These are phyloP conservation scores for Hypomecis punctinalis DNA, from an alignment of 2,888 invertebrate species.

Conservation along the genomic window DNA sequence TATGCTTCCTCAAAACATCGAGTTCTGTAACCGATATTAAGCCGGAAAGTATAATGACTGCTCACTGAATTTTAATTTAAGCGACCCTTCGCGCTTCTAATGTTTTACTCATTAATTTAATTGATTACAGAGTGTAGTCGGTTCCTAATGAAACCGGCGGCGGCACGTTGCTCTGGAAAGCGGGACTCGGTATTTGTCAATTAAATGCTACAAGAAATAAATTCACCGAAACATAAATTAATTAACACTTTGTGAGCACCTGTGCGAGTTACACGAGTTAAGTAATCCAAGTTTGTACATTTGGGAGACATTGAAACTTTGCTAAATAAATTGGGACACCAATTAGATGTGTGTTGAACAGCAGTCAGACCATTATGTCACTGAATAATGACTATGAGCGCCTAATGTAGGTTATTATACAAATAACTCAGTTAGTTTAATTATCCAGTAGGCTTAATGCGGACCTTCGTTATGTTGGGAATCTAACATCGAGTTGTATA, in stretches of 20 bases:
- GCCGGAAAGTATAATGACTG: constrained; percentile 39
- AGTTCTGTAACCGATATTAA: constrained; percentile 37
- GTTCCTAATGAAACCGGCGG: constrained; percentile 61
- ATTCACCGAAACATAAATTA: constrained; percentile 65
- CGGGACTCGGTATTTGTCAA: constrained; percentile 64
- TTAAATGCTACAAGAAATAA: constrained; percentile 63
- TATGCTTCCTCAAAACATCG: constrained; percentile 10
- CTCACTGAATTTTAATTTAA: constrained; percentile 47
- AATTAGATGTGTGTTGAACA: constrained; percentile 53
- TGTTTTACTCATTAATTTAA: constrained; percentile 62
- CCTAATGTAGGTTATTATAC: constrained; percentile 34
- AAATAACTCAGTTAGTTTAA: constrained; percentile 29
- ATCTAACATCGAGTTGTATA: background rate
- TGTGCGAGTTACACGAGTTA: constrained; percentile 59
- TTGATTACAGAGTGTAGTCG: constrained; percentile 61
- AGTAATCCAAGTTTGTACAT: constrained; percentile 65
- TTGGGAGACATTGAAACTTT: constrained; percentile 57
- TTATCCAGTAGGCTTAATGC: constrained; percentile 24
- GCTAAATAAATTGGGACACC: constrained; percentile 59
- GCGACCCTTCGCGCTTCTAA: constrained; percentile 49
- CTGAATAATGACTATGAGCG: constrained; percentile 43
- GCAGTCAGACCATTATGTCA: constrained; percentile 40
- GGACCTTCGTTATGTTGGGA: constrained; percentile 26
- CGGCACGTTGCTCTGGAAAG: constrained; percentile 24
- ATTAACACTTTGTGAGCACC: constrained; percentile 71